Percentiles rank a stretch among this genome's conserved stretches.
These are phyloP conservation scores for Cheilinus undulatus DNA, from an alignment of 2,113 vertebrate species.

Conservation along the genomic window DNA sequence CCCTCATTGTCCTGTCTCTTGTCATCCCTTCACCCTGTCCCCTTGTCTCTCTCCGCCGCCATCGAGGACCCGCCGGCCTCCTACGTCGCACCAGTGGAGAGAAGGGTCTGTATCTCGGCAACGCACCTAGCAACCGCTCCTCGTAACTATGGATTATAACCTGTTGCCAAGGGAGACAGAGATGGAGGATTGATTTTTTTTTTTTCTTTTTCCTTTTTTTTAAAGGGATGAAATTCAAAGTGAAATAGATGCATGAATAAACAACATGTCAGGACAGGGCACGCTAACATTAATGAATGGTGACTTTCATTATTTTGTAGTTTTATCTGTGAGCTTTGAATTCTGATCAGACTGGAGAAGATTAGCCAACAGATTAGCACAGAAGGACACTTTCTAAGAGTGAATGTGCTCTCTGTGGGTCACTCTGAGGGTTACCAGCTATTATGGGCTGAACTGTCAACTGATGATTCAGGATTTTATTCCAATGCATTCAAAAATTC, in stretches of 20 bases:
- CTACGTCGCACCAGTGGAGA: slow-evolving; percentile 74
- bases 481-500: too few relatives aligned
- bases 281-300: slow-evolving; percentile 57
- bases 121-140: slow-evolving; percentile 86
- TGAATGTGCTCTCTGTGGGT: not conserved
- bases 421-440: not conserved
- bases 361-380: slow-evolving; percentile 26
- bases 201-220: slow-evolving; percentile 39
- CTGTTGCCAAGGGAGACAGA: slow-evolving; percentile 88
- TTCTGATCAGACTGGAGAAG: slow-evolving; percentile 18
- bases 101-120: slow-evolving; percentile 85
- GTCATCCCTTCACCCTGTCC: slow-evolving; percentile 72
- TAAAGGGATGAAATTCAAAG: slow-evolving; percentile 73
- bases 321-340: slow-evolving; percentile 17
- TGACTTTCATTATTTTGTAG: slow-evolving; percentile 37
- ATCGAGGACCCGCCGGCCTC: slow-evolving; percentile 83
- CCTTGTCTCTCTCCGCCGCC: slow-evolving; percentile 77
- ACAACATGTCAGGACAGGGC: slow-evolving; percentile 47
- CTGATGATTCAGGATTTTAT: too few relatives aligned
- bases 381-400: not conserved
- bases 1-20: slow-evolving; percentile 73
- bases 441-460: not conserved
- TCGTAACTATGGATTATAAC: slow-evolving; percentile 88
- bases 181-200: slow-evolving; percentile 85
- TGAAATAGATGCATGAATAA: slow-evolving; percentile 72